These are phyloP conservation scores for Drosophila persimilis DNA, from an alignment of 1,140 invertebrate genomes.

Conservation along the genomic window DNA sequence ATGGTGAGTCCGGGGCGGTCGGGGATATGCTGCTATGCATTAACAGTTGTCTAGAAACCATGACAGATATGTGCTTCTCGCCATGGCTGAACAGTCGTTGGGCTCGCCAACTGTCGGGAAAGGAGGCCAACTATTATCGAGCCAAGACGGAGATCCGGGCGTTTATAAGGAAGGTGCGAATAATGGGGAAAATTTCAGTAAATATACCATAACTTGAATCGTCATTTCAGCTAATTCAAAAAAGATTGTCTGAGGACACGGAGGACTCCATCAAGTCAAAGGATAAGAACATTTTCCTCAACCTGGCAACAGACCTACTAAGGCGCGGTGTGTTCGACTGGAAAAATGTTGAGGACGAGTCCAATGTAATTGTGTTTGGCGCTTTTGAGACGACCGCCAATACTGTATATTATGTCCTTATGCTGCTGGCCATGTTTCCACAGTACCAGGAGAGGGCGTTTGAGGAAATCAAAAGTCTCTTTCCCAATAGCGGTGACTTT, in stretches of 20 bases:
- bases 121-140: constrained; percentile 43
- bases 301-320: constrained; percentile 61
- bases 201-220: background rate
- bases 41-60: constrained; percentile 66
- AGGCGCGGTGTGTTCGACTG: constrained; percentile 56
- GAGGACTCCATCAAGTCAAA: constrained; percentile 6
- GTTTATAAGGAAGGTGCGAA: constrained; percentile 61
- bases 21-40: constrained; percentile 40
- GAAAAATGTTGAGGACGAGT: constrained; percentile 73
- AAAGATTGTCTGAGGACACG: constrained; percentile 45
- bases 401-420: constrained; percentile 60
- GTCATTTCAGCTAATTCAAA: constrained; percentile 49
- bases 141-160: constrained; percentile 59
- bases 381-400: constrained; percentile 80
- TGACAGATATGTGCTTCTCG: constrained; percentile 77
- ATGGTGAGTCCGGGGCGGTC: constrained; percentile 49
- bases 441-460: constrained; percentile 85
- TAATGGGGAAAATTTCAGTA: background rate
- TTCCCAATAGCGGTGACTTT: constrained; percentile 83
- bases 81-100: constrained; percentile 59
- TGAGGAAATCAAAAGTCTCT: constrained; percentile 86
- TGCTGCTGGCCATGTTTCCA: constrained; percentile 76
- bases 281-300: constrained; percentile 69
- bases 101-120: constrained; percentile 46
- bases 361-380: constrained; percentile 73